Evolutionary conservation across 2,113 vertebrate genomes (phyloP), one percentile per base, ranked within the genome.

Genomic region (Oreochromis niloticus): DNA sequence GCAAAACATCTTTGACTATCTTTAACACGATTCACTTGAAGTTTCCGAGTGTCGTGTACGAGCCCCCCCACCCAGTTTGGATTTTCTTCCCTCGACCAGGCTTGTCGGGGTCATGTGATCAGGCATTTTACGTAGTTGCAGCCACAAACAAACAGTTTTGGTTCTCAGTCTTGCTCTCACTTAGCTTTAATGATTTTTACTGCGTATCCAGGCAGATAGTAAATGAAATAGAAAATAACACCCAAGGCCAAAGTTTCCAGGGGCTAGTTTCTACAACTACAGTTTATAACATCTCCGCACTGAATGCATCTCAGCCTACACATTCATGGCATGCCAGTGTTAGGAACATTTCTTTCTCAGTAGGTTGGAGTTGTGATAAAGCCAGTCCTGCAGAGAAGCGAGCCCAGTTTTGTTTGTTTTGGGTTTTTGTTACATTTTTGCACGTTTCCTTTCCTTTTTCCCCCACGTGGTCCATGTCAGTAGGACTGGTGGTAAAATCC

Each of bases 161-260:
- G 8, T 16, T 73, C 22, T 27, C 61, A 66, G 16, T 9, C 34
- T 13, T 7, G 10, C 39, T 54, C 46, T 84, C 68, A 93, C 84
- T 89, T 94, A 94, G 94, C 95, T 96, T 96, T 95, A 93, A 95
- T 80, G 50, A n/a, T 86, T 0, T 17, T 46, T 6, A 88, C 78
- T 80, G 68, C 75, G 85, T 85, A 63, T 50, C 19, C 46, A 92
- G 75, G 48, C 50, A 90, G 75, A 85, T 4, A n/a, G 7, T 43
- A 81, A 46, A 30, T 54, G 66, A 43, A 78, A 24, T 24, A 55
- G 54, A 86, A 57, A 85, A 4, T 8, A 34, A 43, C n/a, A 56
- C 27, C 84, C 41, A 16, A 12, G 9, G 85, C 50, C 43, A 17
- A 52, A 78, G 12, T 71, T 61, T 36, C 24, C 59, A 7, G 55